These are phyloP conservation scores for Oscheius sp. DNA, from an alignment of 2,888 invertebrate genomes.

Conservation along the genomic window DNA sequence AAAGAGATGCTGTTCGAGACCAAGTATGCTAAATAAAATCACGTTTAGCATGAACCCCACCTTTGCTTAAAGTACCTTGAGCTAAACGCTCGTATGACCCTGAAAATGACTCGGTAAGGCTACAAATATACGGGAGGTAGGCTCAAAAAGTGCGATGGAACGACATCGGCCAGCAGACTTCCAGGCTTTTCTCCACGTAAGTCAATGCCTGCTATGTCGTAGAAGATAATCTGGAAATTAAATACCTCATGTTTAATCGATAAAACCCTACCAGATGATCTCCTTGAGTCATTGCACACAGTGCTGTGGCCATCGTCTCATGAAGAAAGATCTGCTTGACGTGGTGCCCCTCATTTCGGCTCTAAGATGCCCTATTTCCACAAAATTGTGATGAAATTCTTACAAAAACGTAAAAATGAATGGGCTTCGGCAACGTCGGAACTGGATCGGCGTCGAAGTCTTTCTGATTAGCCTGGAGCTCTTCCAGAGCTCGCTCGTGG, in stretches of 20 bases:
- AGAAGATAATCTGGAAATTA: conserved; percentile 31
- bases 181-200: conserved; percentile 10
- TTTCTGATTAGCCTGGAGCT: conserved; percentile 23
- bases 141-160: conserved; percentile 34
- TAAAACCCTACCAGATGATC: conserved; percentile 29
- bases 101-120: not conserved
- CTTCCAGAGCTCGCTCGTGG: conserved; percentile 41
- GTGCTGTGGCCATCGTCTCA: conserved; percentile 37
- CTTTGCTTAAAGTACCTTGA: not conserved
- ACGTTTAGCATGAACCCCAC: not conserved
- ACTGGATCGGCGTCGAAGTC: conserved; percentile 42
- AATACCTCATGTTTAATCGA: not conserved
- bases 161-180: conserved; percentile 33
- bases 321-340: conserved; percentile 35
- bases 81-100: not conserved
- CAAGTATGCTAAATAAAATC: not conserved
- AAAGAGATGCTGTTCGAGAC: conserved; percentile 10
- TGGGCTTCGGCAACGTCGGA: conserved; percentile 37
- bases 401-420: conserved; percentile 49
- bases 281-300: conserved; percentile 36
- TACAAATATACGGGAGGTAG: conserved; percentile 29
- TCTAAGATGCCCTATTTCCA: conserved; percentile 18
- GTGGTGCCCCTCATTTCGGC: conserved; percentile 34
- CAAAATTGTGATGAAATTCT: conserved; percentile 21
- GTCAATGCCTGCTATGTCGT: conserved; percentile 28